Evolutionary conservation across 2,113 vertebrate species (phyloP).

Genomic region (Hippocampus abdominalis): DNA sequence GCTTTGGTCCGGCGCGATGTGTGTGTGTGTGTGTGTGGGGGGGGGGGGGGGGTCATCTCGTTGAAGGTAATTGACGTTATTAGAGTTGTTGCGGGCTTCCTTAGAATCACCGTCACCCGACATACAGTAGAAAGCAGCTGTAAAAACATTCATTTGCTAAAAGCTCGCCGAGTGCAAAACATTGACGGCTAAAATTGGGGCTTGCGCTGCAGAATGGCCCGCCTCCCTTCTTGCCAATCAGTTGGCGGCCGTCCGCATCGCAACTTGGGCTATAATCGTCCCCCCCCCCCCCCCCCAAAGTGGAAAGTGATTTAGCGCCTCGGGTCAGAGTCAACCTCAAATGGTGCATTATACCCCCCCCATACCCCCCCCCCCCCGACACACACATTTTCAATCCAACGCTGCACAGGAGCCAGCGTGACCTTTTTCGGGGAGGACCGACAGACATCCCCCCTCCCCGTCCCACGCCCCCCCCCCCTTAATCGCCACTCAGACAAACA

Average conservation of each 20-base stretch:
- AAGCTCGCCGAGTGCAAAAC: constrained; percentile 24
- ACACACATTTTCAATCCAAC: not conserved
- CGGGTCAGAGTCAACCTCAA: constrained; percentile 51
- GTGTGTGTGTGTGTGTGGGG: no score
- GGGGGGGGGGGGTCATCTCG: no score
- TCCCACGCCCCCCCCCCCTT: constrained; percentile 9
- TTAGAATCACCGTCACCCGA: not conserved
- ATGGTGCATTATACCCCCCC: constrained; percentile 52
- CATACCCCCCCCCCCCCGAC: constrained; percentile 4
- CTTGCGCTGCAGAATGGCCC: constrained; percentile 17
- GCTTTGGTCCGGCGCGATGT: no score
- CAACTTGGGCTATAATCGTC: constrained; percentile 54
- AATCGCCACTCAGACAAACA: not conserved
- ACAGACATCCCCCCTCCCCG: constrained; percentile 1
- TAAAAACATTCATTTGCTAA: not conserved
- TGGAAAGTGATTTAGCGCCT: constrained; percentile 63
- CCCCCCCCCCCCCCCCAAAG: constrained; percentile 49
- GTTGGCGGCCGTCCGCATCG: constrained; percentile 30
- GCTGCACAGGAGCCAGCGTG: constrained; percentile 33
- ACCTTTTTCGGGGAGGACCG: constrained; percentile 42
- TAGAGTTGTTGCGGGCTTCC: no score
- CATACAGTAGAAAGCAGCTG: not conserved
- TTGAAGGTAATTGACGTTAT: no score
- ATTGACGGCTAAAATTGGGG: constrained; percentile 19
- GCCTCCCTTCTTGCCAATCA: constrained; percentile 43